Conservation (phyloP, 2,797 vertebrate genomes). For the Scomberomorus guttatus region DNA sequence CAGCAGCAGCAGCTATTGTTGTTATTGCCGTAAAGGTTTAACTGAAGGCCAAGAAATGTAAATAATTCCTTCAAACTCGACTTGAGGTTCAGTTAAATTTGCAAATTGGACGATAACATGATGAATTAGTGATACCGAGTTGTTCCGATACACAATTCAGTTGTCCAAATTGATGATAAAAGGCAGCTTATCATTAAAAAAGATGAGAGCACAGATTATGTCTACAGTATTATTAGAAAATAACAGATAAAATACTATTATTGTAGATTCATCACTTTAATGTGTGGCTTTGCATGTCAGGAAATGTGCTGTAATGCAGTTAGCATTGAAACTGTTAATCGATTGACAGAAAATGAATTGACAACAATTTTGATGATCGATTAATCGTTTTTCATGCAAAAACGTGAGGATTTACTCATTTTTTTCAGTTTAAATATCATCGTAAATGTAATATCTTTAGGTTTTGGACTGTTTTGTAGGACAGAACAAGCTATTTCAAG, state of each 20-base stretch:
- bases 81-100: conserved; percentile 14
- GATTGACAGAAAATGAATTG: neutral
- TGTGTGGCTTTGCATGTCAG: neutral
- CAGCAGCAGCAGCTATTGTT: conserved; percentile 19
- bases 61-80: conserved; percentile 12
- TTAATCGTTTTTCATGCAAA: no score
- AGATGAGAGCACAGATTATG: no score
- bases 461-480: neutral
- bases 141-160: neutral
- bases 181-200: neutral
- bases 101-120: neutral
- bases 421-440: neutral
- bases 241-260: no score
- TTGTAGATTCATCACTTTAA: neutral
- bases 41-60: conserved; percentile 33
- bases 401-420: neutral
- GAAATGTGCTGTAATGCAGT: no score
- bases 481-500: neutral
- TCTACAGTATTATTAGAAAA: no score
- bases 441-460: neutral
- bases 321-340: neutral
- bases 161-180: neutral
- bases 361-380: no score
- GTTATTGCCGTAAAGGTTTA: conserved; percentile 36
- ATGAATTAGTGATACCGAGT: neutral